A percentile compares a stretch with the other conserved stretches of the same genome.
These are phyloP conservation scores for Trichopoda pennipes DNA, from an alignment of 2,888 invertebrate species.

Conservation along the genomic window DNA sequence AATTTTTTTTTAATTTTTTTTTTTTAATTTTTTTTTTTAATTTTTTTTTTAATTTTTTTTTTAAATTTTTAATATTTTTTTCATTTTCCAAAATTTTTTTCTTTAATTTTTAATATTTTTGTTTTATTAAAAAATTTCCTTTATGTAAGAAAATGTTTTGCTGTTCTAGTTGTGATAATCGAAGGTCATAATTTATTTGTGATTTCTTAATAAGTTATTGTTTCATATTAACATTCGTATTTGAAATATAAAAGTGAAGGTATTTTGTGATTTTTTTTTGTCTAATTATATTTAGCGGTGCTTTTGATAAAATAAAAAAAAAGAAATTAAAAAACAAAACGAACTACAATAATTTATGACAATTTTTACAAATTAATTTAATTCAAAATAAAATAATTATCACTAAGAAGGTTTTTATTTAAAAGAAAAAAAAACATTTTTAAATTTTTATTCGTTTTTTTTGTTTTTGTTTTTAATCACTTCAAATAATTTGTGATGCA, in stretches of 20 bases:
- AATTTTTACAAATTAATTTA: constrained; percentile 25
- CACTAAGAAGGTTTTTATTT: not conserved
- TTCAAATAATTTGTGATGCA: not conserved
- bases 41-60: no score
- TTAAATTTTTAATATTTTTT: no score
- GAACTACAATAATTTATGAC: constrained; percentile 33
- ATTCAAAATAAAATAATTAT: constrained; percentile 2
- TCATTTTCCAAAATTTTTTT: no score
- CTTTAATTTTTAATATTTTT: not conserved
- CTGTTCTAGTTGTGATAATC: constrained; percentile 60
- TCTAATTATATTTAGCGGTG: constrained; percentile 54
- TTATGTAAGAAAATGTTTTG: constrained; percentile 23
- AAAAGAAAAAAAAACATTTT: not conserved
- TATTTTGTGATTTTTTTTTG: constrained; percentile 45
- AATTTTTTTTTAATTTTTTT: no score
- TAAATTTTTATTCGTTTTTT: not conserved
- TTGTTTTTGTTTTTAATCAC: no score
- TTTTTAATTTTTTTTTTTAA: no score
- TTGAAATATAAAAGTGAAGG: constrained; percentile 41
- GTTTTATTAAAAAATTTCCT: not conserved
- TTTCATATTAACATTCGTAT: constrained; percentile 1
- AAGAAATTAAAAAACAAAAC: constrained; percentile 18
- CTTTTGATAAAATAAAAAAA: constrained; percentile 25
- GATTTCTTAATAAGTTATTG: constrained; percentile 25
- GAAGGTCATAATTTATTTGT: constrained; percentile 54